Evolutionary conservation across 2,797 vertebrate genomes (phyloP).

Genomic region (Gorsachius magnificus): DNA sequence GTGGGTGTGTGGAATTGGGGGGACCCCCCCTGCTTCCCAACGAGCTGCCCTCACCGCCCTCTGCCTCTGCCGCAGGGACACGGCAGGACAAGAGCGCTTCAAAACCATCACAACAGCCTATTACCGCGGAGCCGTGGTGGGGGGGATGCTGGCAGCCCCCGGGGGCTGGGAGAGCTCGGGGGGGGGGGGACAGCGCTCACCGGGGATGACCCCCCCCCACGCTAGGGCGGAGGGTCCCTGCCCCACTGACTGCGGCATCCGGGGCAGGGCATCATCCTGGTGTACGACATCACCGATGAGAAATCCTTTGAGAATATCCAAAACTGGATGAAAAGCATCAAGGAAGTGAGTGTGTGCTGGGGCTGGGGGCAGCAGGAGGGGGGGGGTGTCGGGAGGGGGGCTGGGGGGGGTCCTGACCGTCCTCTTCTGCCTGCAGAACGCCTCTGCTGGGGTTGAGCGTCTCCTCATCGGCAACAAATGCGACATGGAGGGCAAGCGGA

Average conservation of each 20-base stretch:
- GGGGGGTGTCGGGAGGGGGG: too few relatives aligned
- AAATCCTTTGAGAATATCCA: slow-evolving; percentile 97
- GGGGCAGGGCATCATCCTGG: slow-evolving; percentile 90
- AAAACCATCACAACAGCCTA: slow-evolving; percentile 97
- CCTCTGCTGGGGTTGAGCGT: slow-evolving; percentile 87
- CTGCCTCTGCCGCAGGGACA: slow-evolving; percentile 83
- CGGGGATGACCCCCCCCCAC: neutral
- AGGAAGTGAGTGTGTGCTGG: slow-evolving; percentile 75
- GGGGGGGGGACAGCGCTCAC: neutral
- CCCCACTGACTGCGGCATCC: neutral
- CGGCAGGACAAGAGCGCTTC: slow-evolving; percentile 95
- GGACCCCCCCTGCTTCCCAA: neutral
- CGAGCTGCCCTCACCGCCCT: too few relatives aligned
- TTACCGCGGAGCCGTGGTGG: slow-evolving; percentile 93
- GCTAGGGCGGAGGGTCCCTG: too few relatives aligned
- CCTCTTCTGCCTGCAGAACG: slow-evolving; percentile 80
- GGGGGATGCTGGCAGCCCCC: neutral
- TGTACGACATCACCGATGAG: slow-evolving; percentile 95
- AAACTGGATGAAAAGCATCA: slow-evolving; percentile 98
- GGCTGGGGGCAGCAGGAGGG: neutral
- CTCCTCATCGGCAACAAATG: slow-evolving; percentile 95
- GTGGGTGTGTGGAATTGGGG: neutral
- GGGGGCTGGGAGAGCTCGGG: neutral
- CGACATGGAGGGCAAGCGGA: slow-evolving; percentile 91
- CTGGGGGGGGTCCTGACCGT: neutral